Evolutionary conservation across 2,797 vertebrate species (phyloP), one percentile per base, ranked within the genome.

Genomic region (Decapterus maruadsi): DNA sequence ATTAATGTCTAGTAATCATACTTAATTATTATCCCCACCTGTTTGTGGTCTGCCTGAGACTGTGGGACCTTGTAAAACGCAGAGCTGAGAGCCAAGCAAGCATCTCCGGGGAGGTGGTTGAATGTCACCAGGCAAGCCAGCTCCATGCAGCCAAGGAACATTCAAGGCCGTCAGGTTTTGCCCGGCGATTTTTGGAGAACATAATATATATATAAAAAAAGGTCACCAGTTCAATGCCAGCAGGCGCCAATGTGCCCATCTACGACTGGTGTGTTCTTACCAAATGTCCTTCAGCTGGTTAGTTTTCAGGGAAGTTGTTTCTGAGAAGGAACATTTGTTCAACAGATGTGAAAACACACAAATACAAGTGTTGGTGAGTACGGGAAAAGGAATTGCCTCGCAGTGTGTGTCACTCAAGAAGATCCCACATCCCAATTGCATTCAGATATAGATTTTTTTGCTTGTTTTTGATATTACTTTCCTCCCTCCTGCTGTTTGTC

Each of bases 11-110:
- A 45, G 81, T 90, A 90, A 91, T 93, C 90, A 91, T 78, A 75
- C 78, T 89, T 90, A 90, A 92, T 94, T 91, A 93, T 92, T 82
- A 89, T 77, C 84, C 86, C 88, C 92, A 93, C 89, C 92, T 94
- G 92, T 89, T 85, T 62, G 80, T 59, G 82, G 77, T 76, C 83
- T 72, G 84, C 75, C 74, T 62, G 75, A 86, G 85, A 89, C 78
- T 59, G 63, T 4, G 86, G 81, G 89, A 90, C 84, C 83, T 87
- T 92, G 89, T 88, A 81, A 87, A 91, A 85, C 3, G 75, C 71
- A 51, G 78, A 84, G 78, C 61, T 6, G 19, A 56, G 83, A 80
- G 89, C 89, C 90, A 89, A 90, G 82, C 61, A 16, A 56, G 72
- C 63, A 4, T 87, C 91, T 84, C 88, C 1, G 8, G 87, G 85